These are phyloP conservation scores for Aphis craccivora DNA, from an alignment of 1,140 invertebrate genomes.

Conservation along the genomic window DNA sequence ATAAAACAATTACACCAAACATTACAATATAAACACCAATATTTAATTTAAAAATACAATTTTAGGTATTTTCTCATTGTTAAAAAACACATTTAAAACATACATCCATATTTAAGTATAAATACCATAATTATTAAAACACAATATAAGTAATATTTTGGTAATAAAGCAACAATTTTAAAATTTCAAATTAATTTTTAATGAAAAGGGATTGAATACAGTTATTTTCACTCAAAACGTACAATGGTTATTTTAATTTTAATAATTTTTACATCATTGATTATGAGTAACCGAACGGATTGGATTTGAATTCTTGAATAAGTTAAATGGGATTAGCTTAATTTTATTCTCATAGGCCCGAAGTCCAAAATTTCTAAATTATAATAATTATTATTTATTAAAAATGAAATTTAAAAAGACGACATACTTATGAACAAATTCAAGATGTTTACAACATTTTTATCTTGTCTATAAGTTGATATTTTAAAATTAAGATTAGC, in stretches of 20 bases:
- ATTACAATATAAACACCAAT: constrained; percentile 22
- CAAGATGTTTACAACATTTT: neutral
- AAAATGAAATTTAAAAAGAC: neutral
- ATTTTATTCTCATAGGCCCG: neutral
- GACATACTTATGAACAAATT: neutral
- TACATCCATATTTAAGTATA: constrained; percentile 40
- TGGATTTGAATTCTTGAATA: neutral
- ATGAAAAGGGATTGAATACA: neutral
- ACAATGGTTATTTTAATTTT: neutral
- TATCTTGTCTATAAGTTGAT: too few species aligned
- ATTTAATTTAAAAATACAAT: constrained; percentile 3
- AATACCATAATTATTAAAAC: constrained; percentile 25
- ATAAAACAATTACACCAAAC: neutral
- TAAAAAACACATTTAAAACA: constrained; percentile 34
- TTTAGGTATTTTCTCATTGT: neutral
- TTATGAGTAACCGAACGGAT: neutral
- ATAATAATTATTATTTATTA: neutral
- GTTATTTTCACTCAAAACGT: neutral
- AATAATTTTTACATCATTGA: neutral
- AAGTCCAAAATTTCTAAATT: too few species aligned
- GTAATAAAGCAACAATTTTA: neutral
- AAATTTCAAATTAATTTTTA: neutral
- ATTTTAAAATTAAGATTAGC: too few species aligned
- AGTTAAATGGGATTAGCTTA: neutral
- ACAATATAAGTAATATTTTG: neutral